Evolutionary conservation across 2,113 vertebrate genomes (phyloP), one percentile per base, ranked within the genome.

Genomic region (Dromas ardeola): DNA sequence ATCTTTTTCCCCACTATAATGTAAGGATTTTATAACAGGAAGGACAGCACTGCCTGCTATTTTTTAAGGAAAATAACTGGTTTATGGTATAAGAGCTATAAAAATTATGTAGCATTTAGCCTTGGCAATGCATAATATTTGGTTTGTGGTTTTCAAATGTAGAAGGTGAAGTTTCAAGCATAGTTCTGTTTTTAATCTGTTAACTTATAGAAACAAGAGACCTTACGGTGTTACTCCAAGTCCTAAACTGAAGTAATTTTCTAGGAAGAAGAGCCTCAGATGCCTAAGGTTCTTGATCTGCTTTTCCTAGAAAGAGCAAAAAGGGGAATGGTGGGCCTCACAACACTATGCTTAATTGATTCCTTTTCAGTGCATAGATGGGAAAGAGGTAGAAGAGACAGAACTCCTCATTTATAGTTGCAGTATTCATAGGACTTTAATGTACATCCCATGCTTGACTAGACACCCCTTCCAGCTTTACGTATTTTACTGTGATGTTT

Each of bases 21-120:
- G 93, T 80, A 95, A 91, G 90, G 95, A 96, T 84, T 96, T 97
- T 85, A 30, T 91, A 97, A 97, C 94, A 81, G 70, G 47, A 92
- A 83, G 11, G 55, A 83, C 8, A 66, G 26, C 34, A 80, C n/a
- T 76, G 22, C 23, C 50, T 74, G 19, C 42, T 63, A 6, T 30
- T 94, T 92, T 97, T 47, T n/a, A 61, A 81, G 77, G 7, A 58
- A 91, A 88, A 77, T 20, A 78, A 66, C 23, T 36, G 40, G 14
- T 72, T 65, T 62, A 40, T 92, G 15, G 19, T 52, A 56, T 61
- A 73, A 79, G 45, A 92, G n/a, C 11, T 59, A 22, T 74, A 78
- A 80, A 95, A 85, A 59, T 55, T 81, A 66, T 7, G 50, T 84
- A 38, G 18, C 23, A 2, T 49, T 77, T 91, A 86, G n/a, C 45